Base-by-base conservation (phyloP, 2,113 vertebrate species). In the Petaurus breviceps region DNA sequence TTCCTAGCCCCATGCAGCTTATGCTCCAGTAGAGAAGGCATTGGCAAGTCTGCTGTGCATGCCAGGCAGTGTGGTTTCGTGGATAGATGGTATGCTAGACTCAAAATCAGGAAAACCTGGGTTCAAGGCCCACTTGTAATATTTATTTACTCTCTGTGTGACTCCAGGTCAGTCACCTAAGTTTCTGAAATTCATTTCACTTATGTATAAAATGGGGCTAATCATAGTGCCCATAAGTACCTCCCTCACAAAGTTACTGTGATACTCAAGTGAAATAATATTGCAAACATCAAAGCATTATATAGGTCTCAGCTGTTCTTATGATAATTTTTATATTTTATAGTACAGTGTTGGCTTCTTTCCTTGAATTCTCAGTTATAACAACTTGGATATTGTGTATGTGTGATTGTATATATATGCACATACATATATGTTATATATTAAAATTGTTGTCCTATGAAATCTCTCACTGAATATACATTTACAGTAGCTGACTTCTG, bases 211-310 rank as follows among this genome's bases (percentile, higher is more conserved):
- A 77, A 77, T 77, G 31, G 61, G 61, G 37, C 14, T n/a, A 77
- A n/a, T 77, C 37, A n/a, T n/a, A 77, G 5, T 31, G 37, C 91
- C 47, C 22, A 77, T 52, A 51, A n/a, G 31, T 7, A 8, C 51
- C 91, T 97, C 84, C 14, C 61, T 77, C 11, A 3, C n/a, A 94
- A 49, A 52, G 37, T 50, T 19, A 31, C 25, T 89, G 0, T 10
- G 49, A 43, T 28, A 96, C 57, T 94, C 92, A 93, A 90, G 57
- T 50, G 46, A 90, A 25, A 96, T 96, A 61, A 52, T 89, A 50
- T 24, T 89, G 7, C 14, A n/a, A 77, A 77, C 14, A n/a, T 77
- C 14, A 77, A 19, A 77, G 16, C 61, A 77, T 37, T 37, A 68
- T 16, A 16, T n/a, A n/a, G 31, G 12, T 68, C 57, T 37, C 37